phyloP scores from a whole-genome alignment of 2,113 vertebrate species.

The human (Homo sapiens) region DNA sequence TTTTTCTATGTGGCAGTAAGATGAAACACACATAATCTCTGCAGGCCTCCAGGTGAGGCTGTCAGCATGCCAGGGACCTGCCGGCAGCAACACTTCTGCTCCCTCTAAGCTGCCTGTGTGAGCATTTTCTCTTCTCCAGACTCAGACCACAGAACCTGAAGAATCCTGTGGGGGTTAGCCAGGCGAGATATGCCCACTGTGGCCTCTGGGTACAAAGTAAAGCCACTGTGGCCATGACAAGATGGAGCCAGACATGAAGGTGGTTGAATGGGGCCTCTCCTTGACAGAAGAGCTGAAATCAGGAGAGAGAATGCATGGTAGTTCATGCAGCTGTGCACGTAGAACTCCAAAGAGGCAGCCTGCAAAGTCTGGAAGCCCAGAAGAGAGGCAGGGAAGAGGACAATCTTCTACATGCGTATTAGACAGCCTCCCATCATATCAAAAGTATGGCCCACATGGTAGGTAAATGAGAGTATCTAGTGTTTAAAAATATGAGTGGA shows the following conservation, averaged over 20 bases:
- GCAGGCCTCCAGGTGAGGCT: background rate
- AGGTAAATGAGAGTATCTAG: background rate
- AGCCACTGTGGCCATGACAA: background rate
- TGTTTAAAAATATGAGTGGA: background rate
- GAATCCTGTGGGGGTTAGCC: background rate
- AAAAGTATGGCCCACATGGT: background rate
- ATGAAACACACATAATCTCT: background rate
- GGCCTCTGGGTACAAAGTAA: background rate
- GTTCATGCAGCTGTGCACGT: background rate
- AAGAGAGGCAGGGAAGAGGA: background rate
- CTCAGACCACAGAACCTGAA: background rate
- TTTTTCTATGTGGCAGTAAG: background rate
- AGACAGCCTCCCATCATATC: background rate
- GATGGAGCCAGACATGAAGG: background rate
- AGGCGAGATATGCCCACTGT: background rate
- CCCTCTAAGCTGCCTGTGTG: background rate
- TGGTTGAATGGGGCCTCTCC: rapidly evolving
- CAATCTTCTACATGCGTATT: background rate
- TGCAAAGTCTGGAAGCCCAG: background rate
- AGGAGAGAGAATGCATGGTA: background rate
- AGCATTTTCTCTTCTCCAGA: background rate
- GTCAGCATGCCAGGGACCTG: background rate
- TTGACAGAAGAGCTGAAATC: background rate
- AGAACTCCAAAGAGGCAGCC: background rate
- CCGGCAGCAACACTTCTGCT: background rate